Evolutionary conservation across 2,113 vertebrate genomes (phyloP), one percentile per base, ranked within the genome.

Genomic region (Xenus cinereus): DNA sequence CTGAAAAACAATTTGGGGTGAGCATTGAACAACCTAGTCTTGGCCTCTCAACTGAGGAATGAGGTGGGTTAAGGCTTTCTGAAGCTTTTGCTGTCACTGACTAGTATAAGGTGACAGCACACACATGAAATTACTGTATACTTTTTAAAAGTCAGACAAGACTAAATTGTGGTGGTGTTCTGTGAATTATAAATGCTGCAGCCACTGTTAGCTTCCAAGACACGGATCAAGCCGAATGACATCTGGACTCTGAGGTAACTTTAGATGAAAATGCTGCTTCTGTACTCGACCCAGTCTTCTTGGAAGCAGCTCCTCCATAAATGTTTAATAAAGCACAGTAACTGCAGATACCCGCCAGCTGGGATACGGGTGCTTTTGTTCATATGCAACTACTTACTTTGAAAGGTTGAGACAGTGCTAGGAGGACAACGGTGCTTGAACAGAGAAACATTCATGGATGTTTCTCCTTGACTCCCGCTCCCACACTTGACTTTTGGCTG

Each of bases 291-390:
- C 63, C 62, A 27, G 4, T 66, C 78, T 63, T 85, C 85, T 71
- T 87, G 71, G 78, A 96, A 84, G 54, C 48, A 43, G 67, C 15
- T 85, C 18, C 54, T 79, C 57, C 41, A 62, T 89, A 67, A 96
- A 93, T 62, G 24, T 89, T 95, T 95, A 95, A 96, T 57, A 64
- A 71, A 8, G 35, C 28, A 39, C 43, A 75, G 73, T 71, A 94
- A 87, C 60, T 79, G 78, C 50, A 74, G 82, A 80, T 26, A 85
- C 35, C 43, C 1, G 15, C 37, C 89, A 87, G 28, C 23, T 95
- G 87, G 43, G 84, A 48, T 43, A 43, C 4, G n/a, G 46, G 23
- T 78, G 46, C 39, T 82, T 84, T 76, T 80, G 50, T 62, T 94
- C 41, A 45, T 59, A n/a, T 17, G n/a, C 68, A 88, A 59, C 50